Evolutionary conservation across 2,797 vertebrate genomes (phyloP), one percentile per base, ranked within the genome.

Genomic region (Gobio occitaniae): DNA sequence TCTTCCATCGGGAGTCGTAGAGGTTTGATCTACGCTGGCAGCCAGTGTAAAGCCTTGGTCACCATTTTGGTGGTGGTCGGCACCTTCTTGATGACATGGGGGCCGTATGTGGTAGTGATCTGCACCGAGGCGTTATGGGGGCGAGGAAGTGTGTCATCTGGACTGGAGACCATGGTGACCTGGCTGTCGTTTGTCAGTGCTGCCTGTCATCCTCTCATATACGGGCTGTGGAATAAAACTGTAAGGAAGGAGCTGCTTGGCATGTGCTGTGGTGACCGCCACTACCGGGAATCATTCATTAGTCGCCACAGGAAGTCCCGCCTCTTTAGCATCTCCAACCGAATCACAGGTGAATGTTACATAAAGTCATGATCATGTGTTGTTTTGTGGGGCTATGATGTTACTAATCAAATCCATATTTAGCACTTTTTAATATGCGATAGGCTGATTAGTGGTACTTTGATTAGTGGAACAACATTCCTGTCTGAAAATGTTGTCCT

Each of bases 151-250:
- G 96, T 98, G 86, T 96, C 97, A 47, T 96, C 96, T n/a, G 89
- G 94, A 74, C 82, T 97, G 91, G 97, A 99, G 95, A 98, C 97
- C 0, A 90, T 98, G 86, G 98, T 97, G 82, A 96, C 97, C 0
- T 99, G 97, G 97, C 91, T 99, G 82, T 98, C 97, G 7, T 98
- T 99, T 83, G 95, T 95, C 91, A 99, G 98, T 44, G 97, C 98
- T 0, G 93, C 96, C 86, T 99, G 97, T 91, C 98, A 99, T 88
- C 98, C 98, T 0, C 94, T 99, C 6, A 98, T 99, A 92, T 99
- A 99, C 0, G 98, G 97, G 9, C 93, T 99, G 82, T 99, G 98
- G 98, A 99, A 99, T 91, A 99, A 99, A 94, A 99, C 97, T 0
- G 97, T 99, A 25, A 96, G 98, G 88, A 99, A 97, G 91, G 98